These are phyloP conservation scores for Mythimna impura DNA, from an alignment of 2,888 invertebrate genomes.

Conservation along the genomic window DNA sequence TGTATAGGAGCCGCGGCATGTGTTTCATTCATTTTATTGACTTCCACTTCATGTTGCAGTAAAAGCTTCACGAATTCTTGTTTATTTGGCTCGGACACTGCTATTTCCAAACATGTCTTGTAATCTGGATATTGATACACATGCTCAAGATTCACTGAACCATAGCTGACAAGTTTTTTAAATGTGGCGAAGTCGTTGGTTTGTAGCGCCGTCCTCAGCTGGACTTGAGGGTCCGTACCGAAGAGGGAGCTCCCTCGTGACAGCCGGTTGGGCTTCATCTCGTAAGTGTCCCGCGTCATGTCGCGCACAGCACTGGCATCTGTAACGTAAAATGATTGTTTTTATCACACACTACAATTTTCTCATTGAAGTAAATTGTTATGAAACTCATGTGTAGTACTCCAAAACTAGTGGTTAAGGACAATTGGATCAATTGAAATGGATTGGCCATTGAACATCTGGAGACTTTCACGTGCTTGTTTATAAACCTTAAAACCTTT, in stretches of 20 bases:
- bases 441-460: constrained; percentile 75
- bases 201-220: constrained; percentile 88
- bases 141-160: constrained; percentile 88
- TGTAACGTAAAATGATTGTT: constrained; percentile 76
- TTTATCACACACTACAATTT: constrained; percentile 73
- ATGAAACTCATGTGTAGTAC: constrained; percentile 71
- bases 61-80: constrained; percentile 90
- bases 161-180: constrained; percentile 85
- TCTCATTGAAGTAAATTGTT: constrained; percentile 78
- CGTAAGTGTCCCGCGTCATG: constrained; percentile 87
- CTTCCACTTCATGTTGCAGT: constrained; percentile 91
- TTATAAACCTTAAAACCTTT: constrained; percentile 37
- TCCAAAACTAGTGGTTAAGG: constrained; percentile 69
- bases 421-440: constrained; percentile 79
- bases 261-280: constrained; percentile 84
- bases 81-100: constrained; percentile 87
- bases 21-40: constrained; percentile 90
- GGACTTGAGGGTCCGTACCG: constrained; percentile 85
- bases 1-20: constrained; percentile 92
- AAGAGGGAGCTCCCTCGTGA: constrained; percentile 86
- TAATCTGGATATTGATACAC: constrained; percentile 90
- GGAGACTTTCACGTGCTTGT: constrained; percentile 50
- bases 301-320: constrained; percentile 84
- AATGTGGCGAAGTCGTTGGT: constrained; percentile 89
- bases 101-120: constrained; percentile 91